These are phyloP conservation scores for Cyanoramphus novaezelandiae DNA, from an alignment of 2,113 vertebrate genomes.

Conservation along the genomic window DNA sequence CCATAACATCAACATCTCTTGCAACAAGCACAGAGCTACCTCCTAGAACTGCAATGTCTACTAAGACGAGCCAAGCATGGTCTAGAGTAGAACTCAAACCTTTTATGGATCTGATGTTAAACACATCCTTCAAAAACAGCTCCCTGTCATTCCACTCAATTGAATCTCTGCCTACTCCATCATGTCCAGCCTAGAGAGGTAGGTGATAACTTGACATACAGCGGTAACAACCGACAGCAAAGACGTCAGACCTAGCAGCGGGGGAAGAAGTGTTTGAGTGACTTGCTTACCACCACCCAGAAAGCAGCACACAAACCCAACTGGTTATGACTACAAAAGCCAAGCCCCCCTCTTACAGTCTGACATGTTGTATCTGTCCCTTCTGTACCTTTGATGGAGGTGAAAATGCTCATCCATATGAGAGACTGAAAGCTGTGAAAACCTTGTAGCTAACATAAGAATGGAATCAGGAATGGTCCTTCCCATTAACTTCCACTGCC, in stretches of 20 bases:
- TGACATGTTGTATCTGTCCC: background rate
- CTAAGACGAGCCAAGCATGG: background rate
- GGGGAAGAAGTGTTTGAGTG: background rate
- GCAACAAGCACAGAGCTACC: background rate
- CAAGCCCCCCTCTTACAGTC: background rate
- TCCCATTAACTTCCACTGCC: background rate
- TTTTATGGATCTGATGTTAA: background rate
- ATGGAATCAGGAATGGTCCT: background rate
- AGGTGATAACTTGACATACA: background rate
- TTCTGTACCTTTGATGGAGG: fast-evolving
- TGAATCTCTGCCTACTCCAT: background rate
- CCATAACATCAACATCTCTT: fast-evolving
- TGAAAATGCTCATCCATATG: background rate
- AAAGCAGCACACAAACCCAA: background rate
- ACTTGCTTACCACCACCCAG: background rate
- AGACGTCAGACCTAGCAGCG: background rate
- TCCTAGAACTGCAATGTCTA: background rate
- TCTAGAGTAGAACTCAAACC: background rate
- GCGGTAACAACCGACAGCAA: background rate
- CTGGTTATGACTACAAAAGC: background rate
- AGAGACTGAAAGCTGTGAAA: background rate
- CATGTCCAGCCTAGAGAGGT: background rate
- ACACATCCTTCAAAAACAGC: background rate
- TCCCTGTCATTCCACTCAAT: background rate
- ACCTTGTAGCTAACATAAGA: background rate